Percentiles rank a stretch among this genome's conserved stretches.
Conservation (phyloP, 2,888 invertebrate species). For the Eupithecia insigniata region DNA sequence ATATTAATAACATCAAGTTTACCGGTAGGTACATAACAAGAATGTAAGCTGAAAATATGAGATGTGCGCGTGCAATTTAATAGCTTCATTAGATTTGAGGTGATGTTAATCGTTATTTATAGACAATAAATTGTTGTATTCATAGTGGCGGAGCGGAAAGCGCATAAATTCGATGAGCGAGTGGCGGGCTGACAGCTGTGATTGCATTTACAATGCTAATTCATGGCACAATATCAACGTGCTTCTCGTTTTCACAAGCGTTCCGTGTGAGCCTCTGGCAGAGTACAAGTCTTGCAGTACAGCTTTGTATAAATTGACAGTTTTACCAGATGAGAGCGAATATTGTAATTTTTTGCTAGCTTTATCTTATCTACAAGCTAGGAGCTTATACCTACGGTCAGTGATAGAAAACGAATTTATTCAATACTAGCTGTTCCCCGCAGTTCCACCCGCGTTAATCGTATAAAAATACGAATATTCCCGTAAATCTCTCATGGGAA, state of each 20-base stretch:
- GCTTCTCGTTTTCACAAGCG: constrained; percentile 59
- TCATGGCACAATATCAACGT: constrained; percentile 75
- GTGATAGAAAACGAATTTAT: too few relatives aligned
- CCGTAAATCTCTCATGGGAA: too few relatives aligned
- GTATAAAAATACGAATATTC: too few relatives aligned
- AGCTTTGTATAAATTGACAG: not conserved
- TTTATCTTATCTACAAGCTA: too few relatives aligned
- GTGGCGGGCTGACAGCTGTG: constrained; percentile 81
- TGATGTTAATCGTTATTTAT: constrained; percentile 76
- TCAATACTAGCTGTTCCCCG: too few relatives aligned
- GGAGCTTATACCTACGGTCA: too few relatives aligned
- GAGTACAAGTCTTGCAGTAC: not conserved
- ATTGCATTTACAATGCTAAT: constrained; percentile 85
- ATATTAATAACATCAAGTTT: not conserved
- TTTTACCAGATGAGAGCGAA: not conserved
- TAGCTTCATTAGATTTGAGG: constrained; percentile 66
- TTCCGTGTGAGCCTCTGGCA: constrained; percentile 11
- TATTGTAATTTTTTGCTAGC: too few relatives aligned
- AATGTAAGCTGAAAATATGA: constrained; percentile 35
- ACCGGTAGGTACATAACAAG: not conserved
- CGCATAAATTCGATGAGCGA: constrained; percentile 80
- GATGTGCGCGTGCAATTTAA: constrained; percentile 60
- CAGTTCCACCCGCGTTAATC: too few relatives aligned
- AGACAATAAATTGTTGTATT: constrained; percentile 78
- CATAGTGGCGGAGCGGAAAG: constrained; percentile 75